phyloP scores from a whole-genome alignment of 2,888 invertebrate genomes.

The Petrolisthes manimaculis region DNA sequence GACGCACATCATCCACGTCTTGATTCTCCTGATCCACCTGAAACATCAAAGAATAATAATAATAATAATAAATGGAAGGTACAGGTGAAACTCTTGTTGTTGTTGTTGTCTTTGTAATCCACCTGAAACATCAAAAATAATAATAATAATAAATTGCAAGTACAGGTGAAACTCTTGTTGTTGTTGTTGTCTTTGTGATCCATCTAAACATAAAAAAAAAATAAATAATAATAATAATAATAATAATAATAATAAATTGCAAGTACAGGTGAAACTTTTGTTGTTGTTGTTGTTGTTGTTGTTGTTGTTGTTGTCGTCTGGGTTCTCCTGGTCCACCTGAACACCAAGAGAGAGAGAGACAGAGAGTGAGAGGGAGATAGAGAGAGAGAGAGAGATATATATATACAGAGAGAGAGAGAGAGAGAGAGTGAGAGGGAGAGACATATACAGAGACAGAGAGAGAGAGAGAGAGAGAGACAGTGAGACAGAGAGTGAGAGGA shows the following conservation, averaged over 20 bases:
- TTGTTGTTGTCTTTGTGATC: neutral
- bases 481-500: neutral
- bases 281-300: neutral
- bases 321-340: too few relatives aligned
- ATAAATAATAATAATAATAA: neutral
- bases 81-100: neutral
- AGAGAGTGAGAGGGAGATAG: too few relatives aligned
- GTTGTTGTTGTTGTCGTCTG: neutral
- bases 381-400: too few relatives aligned
- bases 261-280: neutral
- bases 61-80: neutral
- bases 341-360: too few relatives aligned
- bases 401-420: neutral
- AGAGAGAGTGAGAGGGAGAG: neutral
- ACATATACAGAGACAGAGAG: neutral
- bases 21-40: slow-evolving; percentile 61
- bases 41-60: neutral
- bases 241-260: neutral
- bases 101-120: neutral
- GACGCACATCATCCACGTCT: slow-evolving; percentile 62
- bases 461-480: neutral
- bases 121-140: neutral
- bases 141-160: neutral
- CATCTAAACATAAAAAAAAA: neutral
- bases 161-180: neutral